These are phyloP conservation scores for Cnemophilus loriae DNA, from an alignment of 2,113 vertebrate genomes.

Conservation along the genomic window DNA sequence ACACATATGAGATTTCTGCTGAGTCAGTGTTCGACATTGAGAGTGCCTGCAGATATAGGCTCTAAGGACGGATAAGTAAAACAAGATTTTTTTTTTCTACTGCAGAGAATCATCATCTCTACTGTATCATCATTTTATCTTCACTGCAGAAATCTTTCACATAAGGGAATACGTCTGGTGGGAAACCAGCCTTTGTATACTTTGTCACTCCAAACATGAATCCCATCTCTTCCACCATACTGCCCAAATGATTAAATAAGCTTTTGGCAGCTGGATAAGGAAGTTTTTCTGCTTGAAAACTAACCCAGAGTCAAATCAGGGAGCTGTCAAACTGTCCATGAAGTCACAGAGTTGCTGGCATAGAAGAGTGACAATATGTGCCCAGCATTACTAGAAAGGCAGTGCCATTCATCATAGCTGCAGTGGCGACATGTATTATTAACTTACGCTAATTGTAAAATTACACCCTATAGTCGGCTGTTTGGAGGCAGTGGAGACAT, in stretches of 20 bases:
- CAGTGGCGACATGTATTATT: not conserved
- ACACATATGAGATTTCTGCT: not conserved
- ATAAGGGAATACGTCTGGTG: fast-evolving
- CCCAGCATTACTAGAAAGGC: not conserved
- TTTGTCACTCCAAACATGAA: not conserved
- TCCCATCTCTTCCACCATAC: not conserved
- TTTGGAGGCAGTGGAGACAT: not conserved
- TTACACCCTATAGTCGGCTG: not conserved
- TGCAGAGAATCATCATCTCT: not conserved
- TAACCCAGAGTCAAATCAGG: not conserved
- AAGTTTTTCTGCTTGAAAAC: not conserved
- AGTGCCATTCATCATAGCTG: not conserved
- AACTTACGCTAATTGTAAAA: not conserved
- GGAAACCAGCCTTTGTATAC: not conserved
- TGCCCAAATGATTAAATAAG: not conserved
- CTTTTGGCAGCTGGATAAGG: not conserved
- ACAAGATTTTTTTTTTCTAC: not conserved
- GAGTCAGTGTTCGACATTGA: not conserved
- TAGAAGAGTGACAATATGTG: not conserved
- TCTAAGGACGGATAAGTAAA: not conserved
- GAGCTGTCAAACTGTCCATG: not conserved
- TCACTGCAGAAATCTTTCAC: not conserved
- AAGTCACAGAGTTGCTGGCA: not conserved
- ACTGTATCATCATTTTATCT: not conserved
- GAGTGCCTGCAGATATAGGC: not conserved